Evolutionary conservation across 1,140 invertebrate species (phyloP), one percentile per base, ranked within the genome.

Genomic region (Drosophila asahinai): DNA sequence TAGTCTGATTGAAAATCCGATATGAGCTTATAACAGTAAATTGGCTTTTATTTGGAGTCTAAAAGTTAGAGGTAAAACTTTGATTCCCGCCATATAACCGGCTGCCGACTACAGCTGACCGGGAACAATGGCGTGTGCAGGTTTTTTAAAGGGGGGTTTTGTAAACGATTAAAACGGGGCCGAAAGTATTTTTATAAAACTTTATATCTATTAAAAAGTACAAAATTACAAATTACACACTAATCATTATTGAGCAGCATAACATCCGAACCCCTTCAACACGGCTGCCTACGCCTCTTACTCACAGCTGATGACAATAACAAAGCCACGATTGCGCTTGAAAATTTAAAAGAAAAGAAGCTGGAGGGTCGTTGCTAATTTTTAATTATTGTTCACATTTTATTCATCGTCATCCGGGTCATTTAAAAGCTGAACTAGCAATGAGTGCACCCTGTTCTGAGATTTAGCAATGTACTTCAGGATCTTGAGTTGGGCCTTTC

Each of bases 391-490:
- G 0, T 17, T 40, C 5, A 54, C 3, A 22, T 55, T 2, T 19
- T 36, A 55, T 12, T 57, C 33, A 15, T 38, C 17, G 36, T 57
- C 36, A 22, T n/a, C 5, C 9, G 36, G 40, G 19, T 57, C 54
- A 11, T 14, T 57, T 5, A 57, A 22, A 22, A 57, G 19, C 36
- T 57, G 33, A n/a, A 40, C 14, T 11, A 57, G 19, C 19, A 57
- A 17, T n/a, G 54, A n/a, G 9, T 57, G 36, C 4, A 57, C 5
- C 8, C 19, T 19, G 19, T 57, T 14, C 36, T 57, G 54, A 5
- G 54, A 57, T 19, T 36, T 40, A 11, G 54, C 54, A 40, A 57
- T 57, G 33, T 57, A 57, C 36, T 40, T 57, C 0, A 57, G 5
- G 14, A 25, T 19, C 14, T 25, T 40, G 0, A 57, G 14, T 8